These are phyloP conservation scores for Teleogryllus oceanicus DNA, from an alignment of 2,888 invertebrate species.

Conservation along the genomic window DNA sequence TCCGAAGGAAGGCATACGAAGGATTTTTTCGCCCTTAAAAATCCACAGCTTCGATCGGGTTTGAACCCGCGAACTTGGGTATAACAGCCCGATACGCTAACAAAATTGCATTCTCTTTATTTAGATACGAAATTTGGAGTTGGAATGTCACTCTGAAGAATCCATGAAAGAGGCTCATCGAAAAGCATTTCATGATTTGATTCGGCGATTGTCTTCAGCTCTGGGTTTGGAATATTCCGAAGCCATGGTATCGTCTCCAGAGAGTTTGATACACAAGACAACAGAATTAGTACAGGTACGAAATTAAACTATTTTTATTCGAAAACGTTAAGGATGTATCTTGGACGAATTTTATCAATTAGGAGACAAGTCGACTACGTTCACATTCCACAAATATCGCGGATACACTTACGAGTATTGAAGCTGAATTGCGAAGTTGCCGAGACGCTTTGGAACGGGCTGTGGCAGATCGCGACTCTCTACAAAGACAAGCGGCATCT, in stretches of 20 bases:
- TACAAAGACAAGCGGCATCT: slow-evolving; percentile 68
- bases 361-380: slow-evolving; percentile 60
- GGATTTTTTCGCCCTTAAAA: too few species aligned
- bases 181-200: slow-evolving; percentile 64
- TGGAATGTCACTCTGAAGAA: slow-evolving; percentile 68
- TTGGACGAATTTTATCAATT: neutral
- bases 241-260: slow-evolving; percentile 49
- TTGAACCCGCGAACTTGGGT: too few species aligned
- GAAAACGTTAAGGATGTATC: neutral
- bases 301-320: slow-evolving; percentile 18
- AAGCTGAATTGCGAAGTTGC: slow-evolving; percentile 64
- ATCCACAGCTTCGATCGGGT: too few species aligned
- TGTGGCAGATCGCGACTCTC: slow-evolving; percentile 66
- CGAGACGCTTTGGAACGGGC: slow-evolving; percentile 63
- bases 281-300: slow-evolving; percentile 69
- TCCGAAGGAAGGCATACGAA: too few species aligned
- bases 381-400: slow-evolving; percentile 52
- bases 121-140: slow-evolving; percentile 62
- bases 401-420: slow-evolving; percentile 59
- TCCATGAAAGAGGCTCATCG: slow-evolving; percentile 64
- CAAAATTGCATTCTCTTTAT: neutral
- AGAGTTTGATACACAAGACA: slow-evolving; percentile 71
- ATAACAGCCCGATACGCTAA: too few species aligned
- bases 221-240: slow-evolving; percentile 69
- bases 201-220: slow-evolving; percentile 68